These are phyloP conservation scores for Amblyjoppa proteus DNA, from an alignment of 2,888 invertebrate genomes.

Conservation along the genomic window DNA sequence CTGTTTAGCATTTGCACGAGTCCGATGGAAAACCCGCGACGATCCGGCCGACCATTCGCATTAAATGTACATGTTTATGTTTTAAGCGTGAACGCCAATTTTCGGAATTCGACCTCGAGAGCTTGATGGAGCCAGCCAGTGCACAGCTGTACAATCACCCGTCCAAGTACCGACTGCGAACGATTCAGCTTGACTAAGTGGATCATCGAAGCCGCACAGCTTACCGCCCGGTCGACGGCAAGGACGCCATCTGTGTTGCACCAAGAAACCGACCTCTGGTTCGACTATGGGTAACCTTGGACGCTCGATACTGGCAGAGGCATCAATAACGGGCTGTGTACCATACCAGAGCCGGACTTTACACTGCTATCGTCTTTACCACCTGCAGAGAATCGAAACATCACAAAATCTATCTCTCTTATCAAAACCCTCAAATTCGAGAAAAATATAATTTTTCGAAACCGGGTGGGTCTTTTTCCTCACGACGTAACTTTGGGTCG, in stretches of 20 bases:
- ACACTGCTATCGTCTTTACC: neutral
- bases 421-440: neutral
- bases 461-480: neutral
- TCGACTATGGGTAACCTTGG: neutral
- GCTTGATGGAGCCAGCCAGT: too few species aligned
- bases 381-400: neutral
- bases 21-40: neutral
- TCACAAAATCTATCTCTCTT: neutral
- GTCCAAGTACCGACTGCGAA: too few species aligned
- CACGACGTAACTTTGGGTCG: neutral
- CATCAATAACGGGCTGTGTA: neutral
- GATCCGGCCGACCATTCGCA: neutral
- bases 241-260: neutral
- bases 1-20: neutral
- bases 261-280: neutral
- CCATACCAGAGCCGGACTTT: neutral
- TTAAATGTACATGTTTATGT: neutral
- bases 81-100: neutral
- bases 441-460: neutral
- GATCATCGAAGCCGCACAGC: too few species aligned
- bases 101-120: neutral
- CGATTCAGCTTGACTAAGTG: too few species aligned
- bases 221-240: too few species aligned
- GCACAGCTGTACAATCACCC: too few species aligned
- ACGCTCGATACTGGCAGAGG: neutral